Conservation (phyloP, 1,140 invertebrate genomes). For the Doryteuthis pealeii region DNA sequence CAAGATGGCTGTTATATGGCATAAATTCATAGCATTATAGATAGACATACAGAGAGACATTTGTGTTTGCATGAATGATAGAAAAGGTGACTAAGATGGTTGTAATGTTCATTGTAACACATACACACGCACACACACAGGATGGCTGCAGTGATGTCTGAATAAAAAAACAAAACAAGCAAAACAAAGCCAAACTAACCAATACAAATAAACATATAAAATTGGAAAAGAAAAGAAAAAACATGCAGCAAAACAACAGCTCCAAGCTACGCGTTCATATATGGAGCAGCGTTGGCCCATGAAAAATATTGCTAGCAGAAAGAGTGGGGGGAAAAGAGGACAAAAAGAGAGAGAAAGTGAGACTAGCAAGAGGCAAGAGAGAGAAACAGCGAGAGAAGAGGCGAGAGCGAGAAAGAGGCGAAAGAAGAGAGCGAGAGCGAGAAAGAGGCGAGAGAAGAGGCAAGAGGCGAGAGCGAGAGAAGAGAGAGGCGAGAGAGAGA, state of each 20-base stretch:
- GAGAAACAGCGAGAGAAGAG: not conserved
- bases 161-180: not conserved
- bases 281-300: not conserved
- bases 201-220: not conserved
- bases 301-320: not conserved
- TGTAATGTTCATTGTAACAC: no score
- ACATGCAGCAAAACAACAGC: slow-evolving; percentile 6
- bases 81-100: no score
- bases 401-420: no score
- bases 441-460: not conserved
- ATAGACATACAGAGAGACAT: no score
- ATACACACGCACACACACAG: not conserved
- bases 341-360: not conserved
- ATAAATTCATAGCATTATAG: no score
- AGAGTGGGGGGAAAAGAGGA: not conserved
- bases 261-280: slow-evolving; percentile 7
- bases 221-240: not conserved
- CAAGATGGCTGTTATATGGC: no score
- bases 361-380: not conserved
- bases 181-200: slow-evolving; percentile 4
- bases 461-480: not conserved
- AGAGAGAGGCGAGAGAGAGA: no score
- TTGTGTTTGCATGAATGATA: no score
- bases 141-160: not conserved
- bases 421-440: not conserved